Conservation (phyloP, 2,888 invertebrate species). For the Poecilobothrus nobilitatus region DNA sequence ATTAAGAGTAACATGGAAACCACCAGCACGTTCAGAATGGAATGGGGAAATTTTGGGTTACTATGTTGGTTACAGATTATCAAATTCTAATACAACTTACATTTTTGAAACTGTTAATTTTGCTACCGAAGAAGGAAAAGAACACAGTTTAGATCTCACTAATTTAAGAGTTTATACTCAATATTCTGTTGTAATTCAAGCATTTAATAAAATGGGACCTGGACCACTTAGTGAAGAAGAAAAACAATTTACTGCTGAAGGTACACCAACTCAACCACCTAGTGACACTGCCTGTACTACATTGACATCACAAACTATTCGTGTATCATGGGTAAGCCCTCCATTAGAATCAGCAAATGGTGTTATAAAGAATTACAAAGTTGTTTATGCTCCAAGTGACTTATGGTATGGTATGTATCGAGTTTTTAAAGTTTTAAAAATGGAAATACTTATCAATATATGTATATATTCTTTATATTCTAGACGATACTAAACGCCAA, state of each 20-base stretch:
- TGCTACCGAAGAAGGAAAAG: constrained; percentile 83
- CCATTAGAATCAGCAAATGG: constrained; percentile 87
- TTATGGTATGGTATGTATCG: constrained; percentile 77
- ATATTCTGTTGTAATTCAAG: constrained; percentile 92
- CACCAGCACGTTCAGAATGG: constrained; percentile 81
- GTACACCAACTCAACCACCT: constrained; percentile 84
- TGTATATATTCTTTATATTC: constrained; percentile 22
- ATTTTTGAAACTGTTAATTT: constrained; percentile 88
- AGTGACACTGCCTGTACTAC: constrained; percentile 88
- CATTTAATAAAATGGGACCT: constrained; percentile 88
- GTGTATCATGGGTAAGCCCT: constrained; percentile 91
- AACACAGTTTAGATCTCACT: constrained; percentile 73
- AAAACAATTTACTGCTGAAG: constrained; percentile 89
- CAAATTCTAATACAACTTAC: constrained; percentile 76
- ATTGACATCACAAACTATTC: constrained; percentile 85
- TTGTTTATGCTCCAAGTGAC: constrained; percentile 83
- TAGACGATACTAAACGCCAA: constrained; percentile 83
- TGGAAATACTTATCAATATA: not conserved
- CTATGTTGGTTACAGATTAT: constrained; percentile 81
- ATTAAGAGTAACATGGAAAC: constrained; percentile 81
- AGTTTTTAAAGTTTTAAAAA: not conserved
- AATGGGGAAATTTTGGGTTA: constrained; percentile 87
- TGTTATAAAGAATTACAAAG: constrained; percentile 92
- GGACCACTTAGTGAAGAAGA: constrained; percentile 85
- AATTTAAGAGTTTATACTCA: constrained; percentile 87